Conservation (phyloP, 2,113 vertebrate genomes). For the Hystrix brachyura region DNA sequence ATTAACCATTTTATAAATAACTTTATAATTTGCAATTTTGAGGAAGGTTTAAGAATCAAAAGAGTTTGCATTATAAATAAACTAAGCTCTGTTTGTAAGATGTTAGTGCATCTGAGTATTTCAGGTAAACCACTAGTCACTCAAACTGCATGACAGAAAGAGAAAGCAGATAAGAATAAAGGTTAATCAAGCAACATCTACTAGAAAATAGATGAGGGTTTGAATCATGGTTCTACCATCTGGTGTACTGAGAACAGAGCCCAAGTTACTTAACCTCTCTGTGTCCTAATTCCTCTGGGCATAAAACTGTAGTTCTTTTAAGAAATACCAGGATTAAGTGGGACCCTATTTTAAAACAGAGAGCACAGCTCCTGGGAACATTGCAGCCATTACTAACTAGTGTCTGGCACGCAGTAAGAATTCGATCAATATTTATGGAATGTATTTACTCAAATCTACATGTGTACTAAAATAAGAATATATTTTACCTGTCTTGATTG, state of each 20-base stretch:
- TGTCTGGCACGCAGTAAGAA: background rate
- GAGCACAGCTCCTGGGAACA: background rate
- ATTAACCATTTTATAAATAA: background rate
- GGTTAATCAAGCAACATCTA: background rate
- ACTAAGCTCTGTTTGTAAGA: background rate
- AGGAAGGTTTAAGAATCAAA: background rate
- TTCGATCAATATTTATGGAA: conserved; percentile 2
- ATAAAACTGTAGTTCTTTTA: background rate
- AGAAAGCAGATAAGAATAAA: background rate
- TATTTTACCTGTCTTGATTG: background rate
- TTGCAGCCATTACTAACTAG: background rate
- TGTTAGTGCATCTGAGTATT: background rate
- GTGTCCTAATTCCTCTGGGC: background rate
- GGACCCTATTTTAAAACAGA: background rate
- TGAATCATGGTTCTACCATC: background rate
- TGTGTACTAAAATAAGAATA: background rate
- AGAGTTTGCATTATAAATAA: background rate
- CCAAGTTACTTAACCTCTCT: background rate
- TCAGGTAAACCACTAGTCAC: background rate
- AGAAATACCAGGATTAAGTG: background rate
- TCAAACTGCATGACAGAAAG: background rate
- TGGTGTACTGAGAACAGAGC: background rate
- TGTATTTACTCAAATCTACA: background rate
- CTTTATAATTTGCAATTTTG: background rate
- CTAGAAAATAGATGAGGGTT: background rate